Percentiles rank a stretch among this genome's conserved stretches.
These are phyloP conservation scores for Ia io DNA, from an alignment of 2,113 vertebrate species.

Conservation along the genomic window DNA sequence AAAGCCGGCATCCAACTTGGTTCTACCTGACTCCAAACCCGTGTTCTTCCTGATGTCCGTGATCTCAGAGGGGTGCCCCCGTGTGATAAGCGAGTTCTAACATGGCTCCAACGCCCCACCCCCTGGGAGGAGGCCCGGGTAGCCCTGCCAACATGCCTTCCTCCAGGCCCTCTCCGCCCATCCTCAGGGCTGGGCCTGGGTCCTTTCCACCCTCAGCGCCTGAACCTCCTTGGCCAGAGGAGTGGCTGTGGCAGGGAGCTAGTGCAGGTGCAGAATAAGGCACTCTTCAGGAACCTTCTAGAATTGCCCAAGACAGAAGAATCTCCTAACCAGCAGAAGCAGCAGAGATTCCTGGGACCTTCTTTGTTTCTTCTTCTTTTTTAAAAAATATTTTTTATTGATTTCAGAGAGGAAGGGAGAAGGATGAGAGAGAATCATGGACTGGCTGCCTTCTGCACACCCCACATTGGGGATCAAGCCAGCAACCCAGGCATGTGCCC, in stretches of 20 bases:
- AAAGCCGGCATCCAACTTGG: not conserved
- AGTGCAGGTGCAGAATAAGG: not conserved
- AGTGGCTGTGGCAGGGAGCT: not conserved
- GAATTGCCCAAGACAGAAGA: not conserved
- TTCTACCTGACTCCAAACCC: not conserved
- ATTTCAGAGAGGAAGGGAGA: too few relatives aligned
- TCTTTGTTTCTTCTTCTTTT: too few relatives aligned
- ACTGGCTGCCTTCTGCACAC: too few relatives aligned
- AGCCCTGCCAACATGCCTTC: not conserved
- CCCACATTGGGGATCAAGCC: too few relatives aligned
- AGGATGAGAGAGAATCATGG: too few relatives aligned
- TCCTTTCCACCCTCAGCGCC: not conserved
- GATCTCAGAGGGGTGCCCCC: not conserved
- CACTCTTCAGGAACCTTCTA: not conserved
- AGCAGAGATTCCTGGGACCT: not conserved
- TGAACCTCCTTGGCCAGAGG: not conserved
- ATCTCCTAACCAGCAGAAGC: not conserved
- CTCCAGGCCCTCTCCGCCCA: rapidly evolving
- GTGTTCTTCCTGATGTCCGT: not conserved
- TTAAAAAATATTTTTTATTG: too few relatives aligned
- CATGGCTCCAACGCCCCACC: too few relatives aligned
- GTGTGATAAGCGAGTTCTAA: rapidly evolving
- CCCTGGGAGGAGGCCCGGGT: not conserved
- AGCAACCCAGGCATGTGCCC: too few relatives aligned
- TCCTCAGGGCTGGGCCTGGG: not conserved